phyloP scores from a whole-genome alignment of 2,113 vertebrate species.

The Turdus rufiventris region DNA sequence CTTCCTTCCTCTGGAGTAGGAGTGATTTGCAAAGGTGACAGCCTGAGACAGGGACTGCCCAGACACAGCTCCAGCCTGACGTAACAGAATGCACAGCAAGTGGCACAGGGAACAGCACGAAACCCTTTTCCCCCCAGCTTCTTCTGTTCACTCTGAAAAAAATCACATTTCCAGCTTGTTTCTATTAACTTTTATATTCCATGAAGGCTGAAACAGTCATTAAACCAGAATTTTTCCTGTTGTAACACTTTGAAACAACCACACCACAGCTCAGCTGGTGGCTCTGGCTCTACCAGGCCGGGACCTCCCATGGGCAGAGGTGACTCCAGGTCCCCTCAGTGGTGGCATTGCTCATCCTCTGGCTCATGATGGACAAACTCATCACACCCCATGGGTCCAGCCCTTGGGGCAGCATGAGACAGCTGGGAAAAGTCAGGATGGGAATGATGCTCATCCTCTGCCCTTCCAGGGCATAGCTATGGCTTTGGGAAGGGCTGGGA shows the following conservation, averaged over 20 bases:
- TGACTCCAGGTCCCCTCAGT: not conserved
- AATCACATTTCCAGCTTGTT: not conserved
- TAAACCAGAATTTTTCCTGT: not conserved
- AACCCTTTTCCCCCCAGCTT: not conserved
- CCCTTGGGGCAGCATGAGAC: not conserved
- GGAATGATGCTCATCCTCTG: rapidly evolving
- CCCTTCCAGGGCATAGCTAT: rapidly evolving
- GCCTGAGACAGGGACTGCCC: not conserved
- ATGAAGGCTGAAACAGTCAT: not conserved
- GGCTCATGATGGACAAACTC: not conserved
- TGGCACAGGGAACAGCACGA: not conserved
- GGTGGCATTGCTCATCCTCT: no score
- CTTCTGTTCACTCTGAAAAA: not conserved
- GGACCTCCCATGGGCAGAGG: not conserved
- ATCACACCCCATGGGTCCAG: rapidly evolving
- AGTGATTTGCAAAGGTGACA: not conserved
- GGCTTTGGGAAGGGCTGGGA: not conserved
- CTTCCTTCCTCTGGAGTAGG: not conserved
- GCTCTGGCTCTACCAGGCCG: rapidly evolving
- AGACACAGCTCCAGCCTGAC: not conserved
- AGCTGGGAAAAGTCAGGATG: not conserved
- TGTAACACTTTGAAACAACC: not conserved
- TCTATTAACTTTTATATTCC: conserved; percentile 5
- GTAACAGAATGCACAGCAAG: not conserved
- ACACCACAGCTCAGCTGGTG: not conserved